These are phyloP conservation scores for Linnaemya vulpina DNA, from an alignment of 2,888 invertebrate species.

Conservation along the genomic window DNA sequence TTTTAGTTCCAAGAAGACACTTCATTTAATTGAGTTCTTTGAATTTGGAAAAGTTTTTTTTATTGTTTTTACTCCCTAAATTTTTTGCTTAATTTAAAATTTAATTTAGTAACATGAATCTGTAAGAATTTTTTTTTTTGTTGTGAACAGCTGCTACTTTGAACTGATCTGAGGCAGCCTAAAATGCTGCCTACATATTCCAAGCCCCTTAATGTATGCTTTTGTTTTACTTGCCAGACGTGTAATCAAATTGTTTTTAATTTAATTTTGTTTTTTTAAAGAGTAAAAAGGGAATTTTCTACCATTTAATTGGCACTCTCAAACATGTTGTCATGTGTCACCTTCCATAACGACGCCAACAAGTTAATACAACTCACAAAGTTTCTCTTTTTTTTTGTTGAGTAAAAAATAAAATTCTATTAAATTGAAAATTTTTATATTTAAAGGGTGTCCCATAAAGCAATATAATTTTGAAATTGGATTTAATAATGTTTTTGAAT, in stretches of 20 bases:
- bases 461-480: no score
- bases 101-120: background rate
- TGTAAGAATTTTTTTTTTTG: background rate
- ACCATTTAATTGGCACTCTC: no score
- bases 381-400: no score
- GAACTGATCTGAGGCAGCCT: background rate
- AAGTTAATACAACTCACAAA: no score
- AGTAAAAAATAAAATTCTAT: no score
- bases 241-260: background rate
- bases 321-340: constrained; percentile 11
- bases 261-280: background rate
- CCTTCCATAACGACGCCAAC: constrained; percentile 2
- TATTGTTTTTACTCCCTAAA: background rate
- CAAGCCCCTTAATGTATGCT: constrained; percentile 12
- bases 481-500: no score
- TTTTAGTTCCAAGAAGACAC: background rate
- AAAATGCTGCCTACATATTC: background rate
- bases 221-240: background rate
- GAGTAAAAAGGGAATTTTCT: background rate
- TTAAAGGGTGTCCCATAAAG: no score
- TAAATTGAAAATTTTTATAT: no score
- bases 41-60: background rate
- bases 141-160: constrained; percentile 40
- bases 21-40: background rate
- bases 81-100: background rate